A percentile compares a stretch with the other conserved stretches of the same genome.
Conservation (phyloP, 2,113 vertebrate genomes). For the Platycercus adscitus region DNA sequence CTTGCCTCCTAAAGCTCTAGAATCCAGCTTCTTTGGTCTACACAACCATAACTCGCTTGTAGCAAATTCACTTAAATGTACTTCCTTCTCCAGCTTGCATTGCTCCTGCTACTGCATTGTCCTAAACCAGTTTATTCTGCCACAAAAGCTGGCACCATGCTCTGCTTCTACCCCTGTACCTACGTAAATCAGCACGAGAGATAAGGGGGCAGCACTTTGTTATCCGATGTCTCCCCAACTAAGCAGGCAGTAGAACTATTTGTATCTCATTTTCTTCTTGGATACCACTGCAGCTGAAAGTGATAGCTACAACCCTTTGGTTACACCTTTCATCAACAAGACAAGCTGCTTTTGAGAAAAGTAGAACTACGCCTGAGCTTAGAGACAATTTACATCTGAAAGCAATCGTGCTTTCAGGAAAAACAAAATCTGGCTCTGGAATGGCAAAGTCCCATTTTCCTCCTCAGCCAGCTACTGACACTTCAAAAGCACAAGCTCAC, state of each 20-base stretch:
- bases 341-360: background rate
- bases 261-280: background rate
- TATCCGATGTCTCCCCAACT: background rate
- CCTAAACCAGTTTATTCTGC: background rate
- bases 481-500: background rate
- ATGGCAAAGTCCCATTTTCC: background rate
- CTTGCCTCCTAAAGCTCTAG: background rate
- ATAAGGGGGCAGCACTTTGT: background rate
- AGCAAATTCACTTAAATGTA: background rate
- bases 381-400: background rate
- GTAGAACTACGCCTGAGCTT: background rate
- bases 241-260: background rate
- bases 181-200: background rate
- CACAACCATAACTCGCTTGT: background rate
- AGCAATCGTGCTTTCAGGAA: background rate
- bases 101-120: background rate
- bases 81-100: background rate
- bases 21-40: background rate
- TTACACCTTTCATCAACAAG: background rate
- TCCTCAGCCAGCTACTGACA: background rate
- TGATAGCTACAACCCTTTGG: background rate
- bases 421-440: background rate
- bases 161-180: background rate
- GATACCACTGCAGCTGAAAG: background rate
- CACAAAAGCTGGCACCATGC: background rate